Evolutionary conservation across 2,888 invertebrate species (phyloP), one percentile per base, ranked within the genome.

Genomic region (Trachelus tabidus): DNA sequence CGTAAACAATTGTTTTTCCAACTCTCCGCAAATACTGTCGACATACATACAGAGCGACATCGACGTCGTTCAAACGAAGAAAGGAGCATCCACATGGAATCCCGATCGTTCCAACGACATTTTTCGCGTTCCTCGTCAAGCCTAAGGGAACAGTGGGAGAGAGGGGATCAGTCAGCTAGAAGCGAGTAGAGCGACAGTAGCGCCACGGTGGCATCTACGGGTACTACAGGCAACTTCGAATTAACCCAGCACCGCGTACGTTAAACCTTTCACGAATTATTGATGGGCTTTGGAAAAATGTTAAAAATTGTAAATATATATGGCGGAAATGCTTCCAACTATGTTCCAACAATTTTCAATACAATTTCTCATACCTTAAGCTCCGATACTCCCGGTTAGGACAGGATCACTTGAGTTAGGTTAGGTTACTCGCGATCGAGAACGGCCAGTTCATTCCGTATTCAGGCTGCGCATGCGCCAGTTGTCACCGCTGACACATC

Each of bases 401-500:
- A 56, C 56, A 1, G 56, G 23, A 56, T 56, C 6, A 1, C 56
- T 56, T 56, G 56, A 4, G 56, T 56, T 56, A 56, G 56, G 56
- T 56, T 56, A 56, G 56, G 56, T 56, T 56, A 56, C 9, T 11
- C 33, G 71, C 71, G 71, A 71, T 31, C 71, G 71, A 71, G 31
- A 31, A 34, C 71, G 80, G 81, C 82, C 79, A 85, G 84, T 86
- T 90, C 89, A 91, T 91, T 90, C 88, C 82, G 91, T 89, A 91
- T 91, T 91, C 91, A 90, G 91, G 87, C 82, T 86, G 88, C 90
- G 90, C 90, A 87, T 90, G 90, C 89, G 90, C 91, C 89, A 91
- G 91, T 91, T 91, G 91, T 91, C 91, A 91, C 88, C 84, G 90
- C 90, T 91, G 91, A 91, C 91, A 91, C 91, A 89, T 91, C 90